Evolutionary conservation across 1,140 invertebrate species (phyloP).

Genomic region (Dendroctonus valens): DNA sequence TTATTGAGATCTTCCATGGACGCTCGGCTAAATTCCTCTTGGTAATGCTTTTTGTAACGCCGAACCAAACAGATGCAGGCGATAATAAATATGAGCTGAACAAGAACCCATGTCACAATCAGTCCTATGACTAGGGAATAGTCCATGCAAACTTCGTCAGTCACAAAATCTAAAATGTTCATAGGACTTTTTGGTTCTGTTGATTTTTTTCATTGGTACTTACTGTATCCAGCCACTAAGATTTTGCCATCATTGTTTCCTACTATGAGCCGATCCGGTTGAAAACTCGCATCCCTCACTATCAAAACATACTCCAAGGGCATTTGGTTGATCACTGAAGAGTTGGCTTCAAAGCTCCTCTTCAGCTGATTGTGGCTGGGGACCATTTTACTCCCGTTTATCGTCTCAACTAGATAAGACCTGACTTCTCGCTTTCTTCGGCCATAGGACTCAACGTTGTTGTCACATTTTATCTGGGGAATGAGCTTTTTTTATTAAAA

Average conservation of each 20-base stretch:
- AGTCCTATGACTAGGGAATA: slow-evolving; percentile 47
- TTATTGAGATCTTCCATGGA: slow-evolving; percentile 47
- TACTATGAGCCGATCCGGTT: slow-evolving; percentile 50
- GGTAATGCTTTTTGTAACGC: slow-evolving; percentile 47
- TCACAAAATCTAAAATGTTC: slow-evolving; percentile 38
- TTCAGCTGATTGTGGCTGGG: not conserved
- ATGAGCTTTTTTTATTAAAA: slow-evolving; percentile 1
- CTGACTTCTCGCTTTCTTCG: slow-evolving; percentile 30
- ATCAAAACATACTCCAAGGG: slow-evolving; percentile 53
- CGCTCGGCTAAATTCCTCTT: slow-evolving; percentile 42
- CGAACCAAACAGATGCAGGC: slow-evolving; percentile 41
- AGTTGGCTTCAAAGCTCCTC: slow-evolving; percentile 29
- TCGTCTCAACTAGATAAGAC: slow-evolving; percentile 29
- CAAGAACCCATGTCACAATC: slow-evolving; percentile 44
- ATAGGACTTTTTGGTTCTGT: not conserved
- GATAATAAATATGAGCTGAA: slow-evolving; percentile 46
- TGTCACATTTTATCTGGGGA: slow-evolving; percentile 36
- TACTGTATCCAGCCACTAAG: slow-evolving; percentile 54
- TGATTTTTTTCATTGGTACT: slow-evolving; percentile 15
- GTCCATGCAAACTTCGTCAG: slow-evolving; percentile 49
- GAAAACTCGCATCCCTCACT: slow-evolving; percentile 49
- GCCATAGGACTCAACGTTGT: slow-evolving; percentile 30
- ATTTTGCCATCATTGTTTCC: slow-evolving; percentile 51
- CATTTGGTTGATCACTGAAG: slow-evolving; percentile 43
- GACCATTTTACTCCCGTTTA: slow-evolving; percentile 37